Conservation (phyloP, 2,113 vertebrate genomes). For the Varanus salvator region DNA sequence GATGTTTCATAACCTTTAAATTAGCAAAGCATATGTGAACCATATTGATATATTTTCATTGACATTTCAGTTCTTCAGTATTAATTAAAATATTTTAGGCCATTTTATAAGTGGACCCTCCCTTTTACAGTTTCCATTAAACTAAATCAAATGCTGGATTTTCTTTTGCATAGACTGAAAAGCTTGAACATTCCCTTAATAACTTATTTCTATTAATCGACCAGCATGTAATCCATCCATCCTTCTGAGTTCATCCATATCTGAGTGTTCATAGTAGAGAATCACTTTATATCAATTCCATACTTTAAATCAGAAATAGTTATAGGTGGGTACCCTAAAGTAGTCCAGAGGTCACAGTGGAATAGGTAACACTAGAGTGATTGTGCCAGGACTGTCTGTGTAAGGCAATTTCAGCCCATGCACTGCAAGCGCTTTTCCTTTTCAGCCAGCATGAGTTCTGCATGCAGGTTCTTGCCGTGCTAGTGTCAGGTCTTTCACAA, state of each 20-base stretch:
- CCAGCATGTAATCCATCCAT: not conserved
- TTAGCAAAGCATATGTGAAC: not conserved
- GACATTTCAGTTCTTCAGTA: not conserved
- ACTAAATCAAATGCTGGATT: not conserved
- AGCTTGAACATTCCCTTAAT: not conserved
- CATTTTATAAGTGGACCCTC: no score
- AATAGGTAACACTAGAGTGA: accelerated
- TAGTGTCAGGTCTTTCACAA: not conserved
- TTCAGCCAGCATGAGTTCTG: not conserved
- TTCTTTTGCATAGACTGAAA: not conserved
- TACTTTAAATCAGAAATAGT: not conserved
- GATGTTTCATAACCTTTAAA: not conserved
- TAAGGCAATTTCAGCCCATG: not conserved
- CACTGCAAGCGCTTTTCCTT: not conserved
- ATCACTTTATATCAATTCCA: not conserved
- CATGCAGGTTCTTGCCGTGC: not conserved
- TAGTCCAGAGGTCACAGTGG: not conserved
- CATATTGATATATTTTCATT: not conserved
- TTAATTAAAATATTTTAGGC: no score
- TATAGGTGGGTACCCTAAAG: not conserved
- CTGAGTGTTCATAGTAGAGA: not conserved
- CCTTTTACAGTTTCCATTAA: no score
- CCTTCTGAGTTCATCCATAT: not conserved
- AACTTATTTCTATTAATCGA: not conserved
- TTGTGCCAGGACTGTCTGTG: not conserved